Conservation (phyloP, 2,113 vertebrate genomes). For the Entomyzon cyanotis region DNA sequence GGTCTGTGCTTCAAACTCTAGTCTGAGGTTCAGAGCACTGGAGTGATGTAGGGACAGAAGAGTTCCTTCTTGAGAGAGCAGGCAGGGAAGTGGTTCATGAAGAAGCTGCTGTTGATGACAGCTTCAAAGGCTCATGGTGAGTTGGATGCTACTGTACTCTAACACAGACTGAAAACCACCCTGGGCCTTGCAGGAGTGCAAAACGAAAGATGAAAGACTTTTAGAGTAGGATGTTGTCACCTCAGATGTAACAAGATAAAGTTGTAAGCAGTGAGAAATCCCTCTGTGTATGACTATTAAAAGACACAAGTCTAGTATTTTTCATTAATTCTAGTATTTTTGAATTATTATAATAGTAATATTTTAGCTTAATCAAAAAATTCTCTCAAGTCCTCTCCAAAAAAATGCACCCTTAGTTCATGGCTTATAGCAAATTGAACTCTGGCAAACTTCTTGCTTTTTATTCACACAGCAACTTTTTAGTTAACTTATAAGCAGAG, state of each 20-base stretch:
- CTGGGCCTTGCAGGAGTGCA: background rate
- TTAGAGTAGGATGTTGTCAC: background rate
- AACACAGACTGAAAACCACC: background rate
- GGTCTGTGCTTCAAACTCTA: background rate
- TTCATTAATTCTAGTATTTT: background rate
- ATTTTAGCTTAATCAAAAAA: background rate
- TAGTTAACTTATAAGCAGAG: background rate
- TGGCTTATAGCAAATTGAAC: background rate
- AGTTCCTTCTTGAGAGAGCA: background rate
- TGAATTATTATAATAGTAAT: background rate
- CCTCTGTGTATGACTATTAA: background rate
- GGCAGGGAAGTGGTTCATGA: background rate
- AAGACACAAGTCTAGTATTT: background rate
- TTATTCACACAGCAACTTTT: background rate
- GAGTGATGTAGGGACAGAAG: background rate
- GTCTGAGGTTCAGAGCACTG: background rate
- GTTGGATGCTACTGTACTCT: background rate
- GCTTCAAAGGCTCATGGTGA: background rate
- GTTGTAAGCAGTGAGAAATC: background rate
- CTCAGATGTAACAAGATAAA: background rate
- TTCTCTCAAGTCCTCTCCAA: background rate
- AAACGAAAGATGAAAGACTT: background rate
- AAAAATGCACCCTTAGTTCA: background rate
- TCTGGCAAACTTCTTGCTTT: background rate
- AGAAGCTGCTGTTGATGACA: background rate